phyloP scores from a whole-genome alignment of 1,140 invertebrate genomes.

The Chionoecetes opilio region DNA sequence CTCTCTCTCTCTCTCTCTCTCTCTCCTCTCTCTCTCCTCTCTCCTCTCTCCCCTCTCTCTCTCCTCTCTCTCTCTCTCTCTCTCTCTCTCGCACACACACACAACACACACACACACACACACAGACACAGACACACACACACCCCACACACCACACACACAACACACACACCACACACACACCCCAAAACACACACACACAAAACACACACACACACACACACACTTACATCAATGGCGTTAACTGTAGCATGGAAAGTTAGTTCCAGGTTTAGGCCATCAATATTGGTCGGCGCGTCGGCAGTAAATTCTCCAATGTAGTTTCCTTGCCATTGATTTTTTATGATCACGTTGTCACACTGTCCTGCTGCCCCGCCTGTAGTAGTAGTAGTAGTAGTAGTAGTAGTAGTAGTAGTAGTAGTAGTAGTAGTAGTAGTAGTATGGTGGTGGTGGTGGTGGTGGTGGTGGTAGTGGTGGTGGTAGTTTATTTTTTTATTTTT shows the following conservation, averaged over 20 bases:
- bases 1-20: no score
- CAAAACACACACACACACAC: not conserved
- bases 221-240: constrained; percentile 38
- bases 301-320: not conserved
- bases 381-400: constrained; percentile 20
- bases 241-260: constrained; percentile 4
- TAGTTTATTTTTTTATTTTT: no score
- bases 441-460: no score
- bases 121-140: no score
- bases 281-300: not conserved
- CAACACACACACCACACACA: no score
- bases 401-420: not conserved
- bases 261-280: not conserved
- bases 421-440: not conserved
- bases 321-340: constrained; percentile 34
- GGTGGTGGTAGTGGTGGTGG: not conserved
- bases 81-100: no score
- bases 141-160: no score
- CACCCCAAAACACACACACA: not conserved
- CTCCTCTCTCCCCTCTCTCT: no score
- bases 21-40: no score
- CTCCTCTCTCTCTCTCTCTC: no score
- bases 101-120: no score
- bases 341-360: not conserved
- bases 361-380: not conserved